Base-by-base conservation (phyloP, 1,140 invertebrate genomes). In the Colletes latitarsis region DNA sequence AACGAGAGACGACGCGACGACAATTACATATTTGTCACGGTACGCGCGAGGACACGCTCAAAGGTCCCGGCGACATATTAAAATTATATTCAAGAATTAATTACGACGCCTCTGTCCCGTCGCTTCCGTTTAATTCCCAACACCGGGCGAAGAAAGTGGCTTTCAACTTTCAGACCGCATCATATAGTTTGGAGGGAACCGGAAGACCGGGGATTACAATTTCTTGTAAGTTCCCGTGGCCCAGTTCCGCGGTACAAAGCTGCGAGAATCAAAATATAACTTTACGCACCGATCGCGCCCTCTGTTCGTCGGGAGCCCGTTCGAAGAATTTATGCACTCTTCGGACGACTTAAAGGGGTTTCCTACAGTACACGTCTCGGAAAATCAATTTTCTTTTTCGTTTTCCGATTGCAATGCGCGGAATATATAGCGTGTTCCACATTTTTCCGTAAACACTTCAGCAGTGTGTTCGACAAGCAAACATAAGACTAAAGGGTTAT, bases 51-150 rank as follows among this genome's bases (percentile, higher is more conserved):
- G 17, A 6, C 14, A 39, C 57, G 6, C 30, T n/a, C 52, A 53
- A 53, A 70, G 68, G 52, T 6, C 14, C n/a, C 30, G 9, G 69
- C 58, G 66, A 55, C 46, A 63, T 77, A 80, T 83, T 83, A 81
- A 83, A 73, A 83, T 83, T 75, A 81, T 64, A 66, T 75, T 68
- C 66, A 30, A 73, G 58, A 83, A 75, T 75, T 75, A 81, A 81
- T 83, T 77, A 81, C 52, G 82, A 39, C 41, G 12, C 63, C 46
- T 39, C 55, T n/a, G 52, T 71, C 19, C 52, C n/a, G 12, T 3
- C 14, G 39, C 41, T 72, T 21, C 30, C 58, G 71, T 75, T 75
- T 83, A 83, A 83, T 83, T 68, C 58, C 21, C 41, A 15, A 30
- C 19, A 15, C 60, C 46, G 30, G 43, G 17, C 52, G 30, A 49